Percentiles rank a stretch among this genome's conserved stretches.
Conservation (phyloP, 2,888 invertebrate species). For the Pristionchus maxplancki region DNA sequence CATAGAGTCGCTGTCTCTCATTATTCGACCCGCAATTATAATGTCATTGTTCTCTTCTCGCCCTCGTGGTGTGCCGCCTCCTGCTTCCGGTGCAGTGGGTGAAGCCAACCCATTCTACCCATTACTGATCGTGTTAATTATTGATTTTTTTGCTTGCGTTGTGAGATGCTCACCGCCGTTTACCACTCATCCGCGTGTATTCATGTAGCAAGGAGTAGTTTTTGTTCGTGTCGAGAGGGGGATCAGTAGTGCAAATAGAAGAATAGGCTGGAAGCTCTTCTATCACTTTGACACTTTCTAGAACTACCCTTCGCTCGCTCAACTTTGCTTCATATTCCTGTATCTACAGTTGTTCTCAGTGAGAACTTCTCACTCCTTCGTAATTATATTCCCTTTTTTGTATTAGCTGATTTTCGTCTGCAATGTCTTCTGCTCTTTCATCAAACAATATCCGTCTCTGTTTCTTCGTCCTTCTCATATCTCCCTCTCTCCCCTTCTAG, state of each 20-base stretch:
- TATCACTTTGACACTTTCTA: conserved; percentile 28
- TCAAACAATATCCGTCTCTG: conserved; percentile 39
- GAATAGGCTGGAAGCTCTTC: conserved; percentile 30
- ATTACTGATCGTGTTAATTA: neutral
- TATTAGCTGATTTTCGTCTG: neutral
- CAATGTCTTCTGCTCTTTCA: conserved; percentile 16
- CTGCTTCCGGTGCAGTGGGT: conserved; percentile 32
- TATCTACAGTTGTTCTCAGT: neutral
- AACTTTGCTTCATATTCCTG: neutral
- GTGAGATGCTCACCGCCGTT: neutral
- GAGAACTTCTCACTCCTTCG: neutral
- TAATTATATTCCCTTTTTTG: neutral
- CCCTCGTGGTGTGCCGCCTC: conserved; percentile 39
- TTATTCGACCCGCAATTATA: conserved; percentile 47
- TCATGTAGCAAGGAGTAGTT: conserved; percentile 19
- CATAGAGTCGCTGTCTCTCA: conserved; percentile 50
- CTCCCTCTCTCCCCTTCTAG: neutral
- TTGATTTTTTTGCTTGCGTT: neutral
- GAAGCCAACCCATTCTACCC: neutral
- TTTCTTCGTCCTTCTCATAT: conserved; percentile 37
- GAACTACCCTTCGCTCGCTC: neutral
- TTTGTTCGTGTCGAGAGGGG: conserved; percentile 41
- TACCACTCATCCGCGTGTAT: neutral
- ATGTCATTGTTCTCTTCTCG: conserved; percentile 48
- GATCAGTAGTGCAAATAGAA: conserved; percentile 42